phyloP scores from a whole-genome alignment of 2,797 vertebrate species.

The Parauchenoglanis ngamensis region DNA sequence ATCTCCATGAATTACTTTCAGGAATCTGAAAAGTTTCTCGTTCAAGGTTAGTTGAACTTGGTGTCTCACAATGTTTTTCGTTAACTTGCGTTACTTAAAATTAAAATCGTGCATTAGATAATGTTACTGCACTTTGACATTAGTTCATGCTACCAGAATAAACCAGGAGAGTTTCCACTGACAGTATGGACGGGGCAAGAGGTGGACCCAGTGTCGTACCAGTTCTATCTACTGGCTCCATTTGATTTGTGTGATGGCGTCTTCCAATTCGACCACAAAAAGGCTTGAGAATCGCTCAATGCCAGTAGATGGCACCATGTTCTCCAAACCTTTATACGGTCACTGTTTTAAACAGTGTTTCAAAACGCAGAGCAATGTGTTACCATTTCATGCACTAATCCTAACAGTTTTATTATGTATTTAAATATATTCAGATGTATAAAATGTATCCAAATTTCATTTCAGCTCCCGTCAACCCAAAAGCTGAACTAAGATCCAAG shows the following conservation, averaged over 20 bases:
- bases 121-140: background rate
- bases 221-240: too few species aligned
- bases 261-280: background rate
- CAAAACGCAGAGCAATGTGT: too few species aligned
- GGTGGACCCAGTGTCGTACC: background rate
- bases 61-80: too few species aligned
- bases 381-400: background rate
- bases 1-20: background rate
- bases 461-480: slow-evolving; percentile 81
- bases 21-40: background rate
- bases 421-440: background rate
- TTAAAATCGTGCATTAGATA: too few species aligned
- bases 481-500: slow-evolving; percentile 90
- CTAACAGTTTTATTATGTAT: background rate
- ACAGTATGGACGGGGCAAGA: background rate
- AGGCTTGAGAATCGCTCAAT: background rate
- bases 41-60: background rate
- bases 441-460: slow-evolving; percentile 5
- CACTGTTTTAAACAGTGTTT: background rate
- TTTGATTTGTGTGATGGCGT: background rate
- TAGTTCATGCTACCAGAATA: background rate
- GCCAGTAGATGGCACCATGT: background rate
- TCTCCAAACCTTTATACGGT: background rate
- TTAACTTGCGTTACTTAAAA: too few species aligned
- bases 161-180: background rate